Percentiles rank a stretch among this genome's conserved stretches.
These are phyloP conservation scores for Oreochromis aureus DNA, from an alignment of 2,113 vertebrate species.

Conservation along the genomic window DNA sequence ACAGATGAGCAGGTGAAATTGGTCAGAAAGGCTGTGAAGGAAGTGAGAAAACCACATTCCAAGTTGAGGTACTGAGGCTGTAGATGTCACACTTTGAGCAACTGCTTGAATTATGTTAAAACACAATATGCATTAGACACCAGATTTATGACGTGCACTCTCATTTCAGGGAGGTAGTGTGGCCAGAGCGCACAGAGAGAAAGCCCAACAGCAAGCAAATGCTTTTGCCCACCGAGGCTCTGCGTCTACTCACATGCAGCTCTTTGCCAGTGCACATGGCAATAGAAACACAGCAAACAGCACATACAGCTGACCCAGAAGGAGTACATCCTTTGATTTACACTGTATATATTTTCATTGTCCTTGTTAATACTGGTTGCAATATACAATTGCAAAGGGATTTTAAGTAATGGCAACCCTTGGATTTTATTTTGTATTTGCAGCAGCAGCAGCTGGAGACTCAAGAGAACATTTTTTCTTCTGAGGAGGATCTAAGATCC, in stretches of 20 bases:
- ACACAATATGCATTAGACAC: neutral
- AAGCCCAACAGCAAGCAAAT: neutral
- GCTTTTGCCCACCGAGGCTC: conserved; percentile 8
- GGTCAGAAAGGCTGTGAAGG: conserved; percentile 16
- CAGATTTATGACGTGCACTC: neutral
- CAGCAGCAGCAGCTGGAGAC: neutral
- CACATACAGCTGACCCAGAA: neutral
- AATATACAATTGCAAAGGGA: neutral
- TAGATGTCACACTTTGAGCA: neutral
- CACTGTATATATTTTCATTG: neutral
- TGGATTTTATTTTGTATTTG: neutral
- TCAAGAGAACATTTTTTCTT: neutral
- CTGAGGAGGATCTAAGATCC: neutral
- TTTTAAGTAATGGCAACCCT: neutral
- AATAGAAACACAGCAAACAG: neutral
- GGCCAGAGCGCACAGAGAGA: conserved; percentile 21
- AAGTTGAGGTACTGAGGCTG: conserved; percentile 7
- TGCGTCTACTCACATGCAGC: neutral
- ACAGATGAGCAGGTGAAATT: conserved; percentile 34
- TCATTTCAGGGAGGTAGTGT: conserved; percentile 27
- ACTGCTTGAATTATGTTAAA: neutral
- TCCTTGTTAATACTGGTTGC: neutral
- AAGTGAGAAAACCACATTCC: conserved; percentile 12
- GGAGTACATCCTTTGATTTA: neutral
- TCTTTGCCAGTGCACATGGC: neutral